These are phyloP conservation scores for Chelonoidis abingdonii DNA, from an alignment of 2,113 vertebrate species.

Conservation along the genomic window DNA sequence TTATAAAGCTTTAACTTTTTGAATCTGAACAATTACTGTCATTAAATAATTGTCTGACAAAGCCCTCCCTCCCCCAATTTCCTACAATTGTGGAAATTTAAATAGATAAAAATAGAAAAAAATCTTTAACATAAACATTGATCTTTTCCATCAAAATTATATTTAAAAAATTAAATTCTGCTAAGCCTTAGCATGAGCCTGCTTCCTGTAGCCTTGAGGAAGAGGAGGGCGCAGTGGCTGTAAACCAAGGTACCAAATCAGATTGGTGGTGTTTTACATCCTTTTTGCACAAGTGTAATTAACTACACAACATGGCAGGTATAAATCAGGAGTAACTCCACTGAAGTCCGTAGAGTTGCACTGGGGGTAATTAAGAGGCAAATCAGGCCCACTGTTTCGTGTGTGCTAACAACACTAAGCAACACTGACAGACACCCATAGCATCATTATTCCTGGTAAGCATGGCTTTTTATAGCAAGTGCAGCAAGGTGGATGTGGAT, in stretches of 20 bases:
- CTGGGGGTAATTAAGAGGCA: rapidly evolving
- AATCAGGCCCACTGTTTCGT: rapidly evolving
- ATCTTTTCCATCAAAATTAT: too few species aligned
- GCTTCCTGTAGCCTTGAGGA: background rate
- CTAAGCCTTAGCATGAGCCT: background rate
- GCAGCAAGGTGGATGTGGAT: background rate
- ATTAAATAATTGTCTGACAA: background rate
- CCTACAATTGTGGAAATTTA: background rate
- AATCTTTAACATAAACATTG: background rate
- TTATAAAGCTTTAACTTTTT: background rate
- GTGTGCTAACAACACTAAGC: background rate
- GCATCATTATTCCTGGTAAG: background rate
- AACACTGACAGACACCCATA: background rate
- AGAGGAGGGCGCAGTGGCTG: background rate
- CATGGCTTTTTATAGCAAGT: rapidly evolving
- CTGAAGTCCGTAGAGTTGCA: background rate
- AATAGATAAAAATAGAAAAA: background rate
- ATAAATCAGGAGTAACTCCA: background rate
- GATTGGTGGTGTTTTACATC: background rate
- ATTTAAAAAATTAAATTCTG: background rate
- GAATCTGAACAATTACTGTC: background rate
- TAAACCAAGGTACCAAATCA: background rate
- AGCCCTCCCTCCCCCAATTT: background rate
- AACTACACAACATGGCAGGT: background rate
- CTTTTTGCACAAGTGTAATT: background rate